Evolutionary conservation across 2,113 vertebrate genomes (phyloP).

Genomic region (Pardalotus punctatus): DNA sequence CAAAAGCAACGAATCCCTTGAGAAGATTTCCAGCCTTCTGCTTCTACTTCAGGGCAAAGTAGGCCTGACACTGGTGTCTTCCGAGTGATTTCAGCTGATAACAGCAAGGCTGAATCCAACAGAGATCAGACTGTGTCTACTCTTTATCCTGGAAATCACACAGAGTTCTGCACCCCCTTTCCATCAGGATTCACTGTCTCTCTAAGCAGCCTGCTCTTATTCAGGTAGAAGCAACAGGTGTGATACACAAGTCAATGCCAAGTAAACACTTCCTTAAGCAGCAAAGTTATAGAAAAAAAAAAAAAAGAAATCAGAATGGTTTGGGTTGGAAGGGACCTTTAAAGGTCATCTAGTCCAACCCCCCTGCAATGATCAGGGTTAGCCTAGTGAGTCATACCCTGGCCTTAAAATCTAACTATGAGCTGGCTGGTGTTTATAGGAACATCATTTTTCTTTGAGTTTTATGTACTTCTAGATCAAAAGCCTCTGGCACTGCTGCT

Average conservation of each 20-base stretch:
- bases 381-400: not conserved
- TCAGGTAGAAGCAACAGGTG: not conserved
- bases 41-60: not conserved
- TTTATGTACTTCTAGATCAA: not conserved
- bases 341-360: not conserved
- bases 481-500: not conserved
- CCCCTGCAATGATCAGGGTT: not conserved
- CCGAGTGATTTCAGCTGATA: not conserved
- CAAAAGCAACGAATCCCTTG: not conserved
- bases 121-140: not conserved
- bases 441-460: not conserved
- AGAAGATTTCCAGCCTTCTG: not conserved
- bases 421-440: not conserved
- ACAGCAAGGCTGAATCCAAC: not conserved
- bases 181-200: not conserved
- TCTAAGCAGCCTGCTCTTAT: not conserved
- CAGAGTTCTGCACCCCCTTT: not conserved
- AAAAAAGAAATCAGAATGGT: not conserved
- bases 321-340: not conserved
- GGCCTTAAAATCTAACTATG: not conserved
- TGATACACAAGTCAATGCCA: not conserved
- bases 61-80: not conserved
- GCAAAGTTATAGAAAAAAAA: not conserved
- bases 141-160: not conserved
- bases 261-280: not conserved